phyloP scores from a whole-genome alignment of 1,140 invertebrate genomes.

The Carcinoscorpius rotundicauda region DNA sequence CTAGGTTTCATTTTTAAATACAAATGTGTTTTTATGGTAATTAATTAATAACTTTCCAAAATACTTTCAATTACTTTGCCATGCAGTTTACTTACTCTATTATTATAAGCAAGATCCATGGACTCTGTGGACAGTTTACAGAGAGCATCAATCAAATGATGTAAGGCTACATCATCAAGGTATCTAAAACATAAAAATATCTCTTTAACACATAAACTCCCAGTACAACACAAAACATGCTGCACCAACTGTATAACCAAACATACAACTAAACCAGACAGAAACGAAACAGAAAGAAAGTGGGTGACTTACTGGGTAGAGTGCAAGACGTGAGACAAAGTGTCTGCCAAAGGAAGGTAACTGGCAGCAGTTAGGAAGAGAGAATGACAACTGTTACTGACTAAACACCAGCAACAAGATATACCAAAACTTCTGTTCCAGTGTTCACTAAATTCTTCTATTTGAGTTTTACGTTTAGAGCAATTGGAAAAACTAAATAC shows the following conservation, averaged over 20 bases:
- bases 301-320: slow-evolving; percentile 22
- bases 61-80: no score
- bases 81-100: slow-evolving; percentile 48
- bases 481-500: no score
- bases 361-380: not conserved
- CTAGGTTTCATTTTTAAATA: no score
- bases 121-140: slow-evolving; percentile 93
- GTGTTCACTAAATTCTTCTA: no score
- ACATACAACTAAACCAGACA: slow-evolving; percentile 1
- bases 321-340: slow-evolving; percentile 23
- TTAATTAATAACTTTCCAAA: no score
- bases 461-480: no score
- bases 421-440: no score
- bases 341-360: slow-evolving; percentile 22
- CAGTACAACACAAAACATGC: not conserved
- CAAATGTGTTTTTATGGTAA: no score
- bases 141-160: slow-evolving; percentile 92
- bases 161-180: slow-evolving; percentile 84
- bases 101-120: slow-evolving; percentile 92
- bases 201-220: not conserved
- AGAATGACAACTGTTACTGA: no score
- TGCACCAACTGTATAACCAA: no score
- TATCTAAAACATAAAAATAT: slow-evolving; percentile 35
- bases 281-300: slow-evolving; percentile 5
- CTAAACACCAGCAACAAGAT: no score